A percentile compares a stretch with the other conserved stretches of the same genome.
Conservation (phyloP, 2,888 invertebrate genomes). For the Sinotaia quadrata region DNA sequence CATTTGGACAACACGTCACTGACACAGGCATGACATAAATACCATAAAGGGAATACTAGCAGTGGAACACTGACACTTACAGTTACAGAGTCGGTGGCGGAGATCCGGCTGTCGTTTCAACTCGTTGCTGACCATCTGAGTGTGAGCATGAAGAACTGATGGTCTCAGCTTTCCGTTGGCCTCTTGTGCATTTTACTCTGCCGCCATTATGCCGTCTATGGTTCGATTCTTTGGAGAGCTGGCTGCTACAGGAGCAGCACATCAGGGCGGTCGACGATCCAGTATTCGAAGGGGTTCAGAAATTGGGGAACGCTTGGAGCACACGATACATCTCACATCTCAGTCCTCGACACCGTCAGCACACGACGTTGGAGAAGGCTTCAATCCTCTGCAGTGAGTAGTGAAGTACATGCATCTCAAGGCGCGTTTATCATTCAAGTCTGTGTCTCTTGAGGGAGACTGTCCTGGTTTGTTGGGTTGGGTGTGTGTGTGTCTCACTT, state of each 20-base stretch:
- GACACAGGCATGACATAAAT: too few species aligned
- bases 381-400: slow-evolving; percentile 44
- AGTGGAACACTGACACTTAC: too few species aligned
- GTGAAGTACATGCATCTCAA: too few species aligned
- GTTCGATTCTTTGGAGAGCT: slow-evolving; percentile 45
- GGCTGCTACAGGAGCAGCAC: slow-evolving; percentile 38
- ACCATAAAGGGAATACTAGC: too few species aligned
- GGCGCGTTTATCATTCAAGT: background rate
- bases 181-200: background rate
- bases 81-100: too few species aligned
- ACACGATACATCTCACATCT: slow-evolving; percentile 55
- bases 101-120: too few species aligned
- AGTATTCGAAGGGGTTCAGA: slow-evolving; percentile 58
- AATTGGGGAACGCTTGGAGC: slow-evolving; percentile 55
- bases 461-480: background rate
- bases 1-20: too few species aligned
- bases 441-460: background rate
- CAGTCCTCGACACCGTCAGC: slow-evolving; percentile 46
- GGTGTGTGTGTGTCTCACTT: slow-evolving; percentile 1
- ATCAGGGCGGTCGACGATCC: slow-evolving; percentile 41
- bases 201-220: slow-evolving; percentile 45
- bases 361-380: slow-evolving; percentile 40
- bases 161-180: background rate
- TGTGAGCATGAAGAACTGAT: background rate
- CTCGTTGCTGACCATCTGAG: too few species aligned